Base-by-base conservation (phyloP, 2,113 vertebrate species). In the Brachyhypopomus gauderio region DNA sequence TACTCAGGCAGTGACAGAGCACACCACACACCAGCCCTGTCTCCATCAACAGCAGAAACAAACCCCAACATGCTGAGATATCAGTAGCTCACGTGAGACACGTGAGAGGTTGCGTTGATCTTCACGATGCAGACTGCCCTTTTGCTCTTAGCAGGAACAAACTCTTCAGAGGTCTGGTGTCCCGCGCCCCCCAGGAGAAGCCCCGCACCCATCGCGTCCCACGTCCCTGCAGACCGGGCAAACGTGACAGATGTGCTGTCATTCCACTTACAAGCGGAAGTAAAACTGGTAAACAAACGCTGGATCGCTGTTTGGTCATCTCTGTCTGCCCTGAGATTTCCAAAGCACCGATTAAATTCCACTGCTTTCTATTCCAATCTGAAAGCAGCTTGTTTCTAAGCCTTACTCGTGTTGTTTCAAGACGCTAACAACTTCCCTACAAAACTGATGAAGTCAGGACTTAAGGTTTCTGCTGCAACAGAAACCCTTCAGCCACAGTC, bases 1-100 rank as follows among this genome's bases (percentile, higher is more conserved):
- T 69, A 52, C 19, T 64, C n/a, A 73, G 64, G 34, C 52, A 60
- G 36, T 73, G 71, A 67, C 71, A 66, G 36, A 74, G 59, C 60
- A 67, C 16, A 80, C 59, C 71, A 67, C 34, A 80, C 36, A 38
- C 30, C 45, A 80, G 14, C n/a, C 3, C 45, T 62, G 22, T 80
- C 59, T 73, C n/a, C 27, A 38, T n/a, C 59, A 74, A 41, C 71
- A 67, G 17, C 70, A 66, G 22, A 14, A 80, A 73, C 7, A 56
- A 30, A 74, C 72, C 52, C 72, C 19, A 80, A 58, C 66, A 60
- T 41, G 52, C 38, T 20, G 56, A 38, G 16, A 55, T 63, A 70
- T 80, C 41, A 73, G 38, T 72, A 34, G 34, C 58, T 7, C 19
- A 63, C 38, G 2, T 45, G 41, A 30, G 22, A 22, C 45, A 72